These are phyloP conservation scores for Aphidoletes aphidimyza DNA, from an alignment of 2,888 invertebrate genomes.

Conservation along the genomic window DNA sequence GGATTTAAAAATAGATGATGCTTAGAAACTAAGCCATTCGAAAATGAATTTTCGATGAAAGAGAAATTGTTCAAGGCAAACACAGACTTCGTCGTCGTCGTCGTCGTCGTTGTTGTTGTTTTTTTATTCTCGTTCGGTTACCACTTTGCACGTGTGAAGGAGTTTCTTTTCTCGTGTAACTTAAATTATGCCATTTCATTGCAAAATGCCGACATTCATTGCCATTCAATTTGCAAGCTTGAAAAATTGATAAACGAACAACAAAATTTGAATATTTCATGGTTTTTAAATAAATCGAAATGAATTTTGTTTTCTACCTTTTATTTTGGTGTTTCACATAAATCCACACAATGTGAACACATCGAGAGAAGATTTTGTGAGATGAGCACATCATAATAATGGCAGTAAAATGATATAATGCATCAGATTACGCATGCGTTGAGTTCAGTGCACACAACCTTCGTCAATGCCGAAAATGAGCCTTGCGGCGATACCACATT, in stretches of 20 bases:
- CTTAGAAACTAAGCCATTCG: background rate
- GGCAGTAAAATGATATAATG: constrained; percentile 31
- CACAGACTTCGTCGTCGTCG: too few species aligned
- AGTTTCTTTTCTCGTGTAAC: background rate
- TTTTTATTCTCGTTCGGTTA: background rate
- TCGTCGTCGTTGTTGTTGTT: too few species aligned
- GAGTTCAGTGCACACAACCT: constrained; percentile 38
- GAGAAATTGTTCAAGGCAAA: background rate
- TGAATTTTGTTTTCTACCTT: too few species aligned
- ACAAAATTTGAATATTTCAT: constrained; percentile 4
- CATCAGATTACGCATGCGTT: constrained; percentile 34
- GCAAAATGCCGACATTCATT: background rate
- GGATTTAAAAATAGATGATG: background rate
- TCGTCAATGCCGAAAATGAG: constrained; percentile 53
- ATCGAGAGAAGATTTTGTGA: background rate
- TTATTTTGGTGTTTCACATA: too few species aligned
- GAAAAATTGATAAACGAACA: background rate
- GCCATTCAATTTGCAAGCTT: background rate
- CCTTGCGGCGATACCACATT: constrained; percentile 16
- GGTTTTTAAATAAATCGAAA: background rate
- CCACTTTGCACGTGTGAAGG: constrained; percentile 18
- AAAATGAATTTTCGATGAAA: background rate
- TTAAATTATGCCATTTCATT: constrained; percentile 27
- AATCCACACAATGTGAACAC: too few species aligned
- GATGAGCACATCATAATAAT: background rate